These are phyloP conservation scores for Gymnopithys bicolor DNA, from an alignment of 2,797 vertebrate species.

Conservation along the genomic window DNA sequence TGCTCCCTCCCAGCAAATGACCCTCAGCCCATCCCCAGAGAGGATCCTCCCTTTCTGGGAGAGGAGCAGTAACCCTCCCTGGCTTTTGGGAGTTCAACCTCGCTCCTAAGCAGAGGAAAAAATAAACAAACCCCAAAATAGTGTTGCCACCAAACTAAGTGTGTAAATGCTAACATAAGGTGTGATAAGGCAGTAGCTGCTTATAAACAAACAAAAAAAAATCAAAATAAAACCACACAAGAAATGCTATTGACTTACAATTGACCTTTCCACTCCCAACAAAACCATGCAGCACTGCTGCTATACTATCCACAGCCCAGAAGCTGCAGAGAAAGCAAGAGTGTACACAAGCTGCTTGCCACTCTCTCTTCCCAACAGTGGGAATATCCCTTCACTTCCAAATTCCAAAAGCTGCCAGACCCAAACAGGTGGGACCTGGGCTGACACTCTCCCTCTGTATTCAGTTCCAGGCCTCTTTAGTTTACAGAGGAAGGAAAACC, in stretches of 20 bases:
- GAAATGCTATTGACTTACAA: conserved; percentile 20
- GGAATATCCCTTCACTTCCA: background rate
- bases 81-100: background rate
- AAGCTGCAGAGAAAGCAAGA: background rate
- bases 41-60: conserved; percentile 12
- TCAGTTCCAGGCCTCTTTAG: background rate
- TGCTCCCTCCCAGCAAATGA: background rate
- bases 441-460: accelerated
- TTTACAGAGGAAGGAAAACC: background rate
- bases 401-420: background rate
- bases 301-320: background rate
- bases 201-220: background rate
- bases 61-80: background rate
- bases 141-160: background rate
- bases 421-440: background rate
- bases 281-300: background rate
- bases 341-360: background rate
- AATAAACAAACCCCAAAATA: background rate
- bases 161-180: background rate
- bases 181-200: background rate
- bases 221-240: background rate
- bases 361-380: background rate
- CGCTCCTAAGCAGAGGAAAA: background rate
- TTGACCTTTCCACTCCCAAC: conserved; percentile 59
- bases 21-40: background rate